Base-by-base conservation (phyloP, 2,888 invertebrate genomes). In the Hymenopus coronatus region DNA sequence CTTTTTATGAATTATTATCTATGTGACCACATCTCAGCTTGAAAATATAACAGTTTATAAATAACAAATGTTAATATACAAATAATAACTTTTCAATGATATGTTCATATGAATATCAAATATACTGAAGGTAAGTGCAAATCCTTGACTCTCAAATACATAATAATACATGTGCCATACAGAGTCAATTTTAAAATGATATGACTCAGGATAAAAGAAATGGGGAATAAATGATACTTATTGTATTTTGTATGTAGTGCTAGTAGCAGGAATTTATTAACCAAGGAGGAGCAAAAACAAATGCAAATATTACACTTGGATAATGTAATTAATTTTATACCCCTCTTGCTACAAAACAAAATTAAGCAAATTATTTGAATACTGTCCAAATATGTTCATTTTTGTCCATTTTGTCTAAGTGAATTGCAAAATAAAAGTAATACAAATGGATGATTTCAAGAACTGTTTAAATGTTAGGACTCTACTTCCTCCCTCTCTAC, bases 401-500 rank as follows among this genome's bases (percentile, higher is more conserved):
- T 70, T 20, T 70, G 20, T 25, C 25, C 54, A 70, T 70, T 70
- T 70, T 70, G 54, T 25, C 54, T 70, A 70, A 70, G 25, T 70
- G 54, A 70, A 70, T 70, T 20, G 54, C 54, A 70, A 70, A 70
- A 20, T 70, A 70, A 20, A 20, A 25, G 54, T 70, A 70, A 70
- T 70, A 70, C 54, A 70, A 70, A 70, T 70, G 54, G 54, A 70
- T 70, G 54, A 70, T 25, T 70, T 70, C 6, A 20, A 70, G 28
- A 86, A 9, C n/a, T 86, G n/a, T 88, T 30, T 90, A 88, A 84
- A 83, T 90, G 91, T 90, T 91, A 91, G 82, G 91, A 91, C 85
- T 92, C 92, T 87, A 92, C 91, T 89, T 94, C 94, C 88, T 92
- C 93, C 90, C 93, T 95, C 92, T 97, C 97, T 88, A 98, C 96